Percentiles rank a stretch among this genome's conserved stretches.
phyloP scores from a whole-genome alignment of 1,140 invertebrate genomes.

The honey bee (Apis mellifera) region DNA sequence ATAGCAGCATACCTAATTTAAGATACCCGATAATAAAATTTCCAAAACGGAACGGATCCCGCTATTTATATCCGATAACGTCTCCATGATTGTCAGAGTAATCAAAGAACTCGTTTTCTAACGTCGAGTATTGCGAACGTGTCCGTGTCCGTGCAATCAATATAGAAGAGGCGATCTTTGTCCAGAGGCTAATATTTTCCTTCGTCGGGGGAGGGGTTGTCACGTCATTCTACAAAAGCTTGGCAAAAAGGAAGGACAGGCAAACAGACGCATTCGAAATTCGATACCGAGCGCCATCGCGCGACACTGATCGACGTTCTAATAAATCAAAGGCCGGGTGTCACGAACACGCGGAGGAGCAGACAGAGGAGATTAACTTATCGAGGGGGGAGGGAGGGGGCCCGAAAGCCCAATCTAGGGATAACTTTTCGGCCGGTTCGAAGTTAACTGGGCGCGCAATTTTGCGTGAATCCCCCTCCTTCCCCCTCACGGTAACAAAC shows the following conservation, averaged over 20 bases:
- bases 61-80: no score
- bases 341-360: slow-evolving; percentile 69
- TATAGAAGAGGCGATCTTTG: slow-evolving; percentile 26
- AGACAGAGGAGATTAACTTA: slow-evolving; percentile 73
- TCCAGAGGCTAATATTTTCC: slow-evolving; percentile 39
- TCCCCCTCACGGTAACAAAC: slow-evolving; percentile 18
- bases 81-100: background rate
- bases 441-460: slow-evolving; percentile 47
- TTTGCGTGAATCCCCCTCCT: slow-evolving; percentile 39
- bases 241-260: slow-evolving; percentile 50
- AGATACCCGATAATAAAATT: no score
- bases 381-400: slow-evolving; percentile 55
- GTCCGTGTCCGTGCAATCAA: slow-evolving; percentile 1
- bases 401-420: slow-evolving; percentile 59
- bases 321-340: slow-evolving; percentile 72
- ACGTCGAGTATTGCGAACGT: background rate
- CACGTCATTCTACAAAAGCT: slow-evolving; percentile 41
- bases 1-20: no score
- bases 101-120: background rate
- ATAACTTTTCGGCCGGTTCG: slow-evolving; percentile 61
- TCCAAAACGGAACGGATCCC: no score
- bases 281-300: slow-evolving; percentile 62
- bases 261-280: slow-evolving; percentile 66
- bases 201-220: background rate
- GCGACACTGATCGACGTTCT: slow-evolving; percentile 68